These are phyloP conservation scores for Porites divaricata DNA, from an alignment of 92 coral and sea anemone genomes.

Conservation along the genomic window DNA sequence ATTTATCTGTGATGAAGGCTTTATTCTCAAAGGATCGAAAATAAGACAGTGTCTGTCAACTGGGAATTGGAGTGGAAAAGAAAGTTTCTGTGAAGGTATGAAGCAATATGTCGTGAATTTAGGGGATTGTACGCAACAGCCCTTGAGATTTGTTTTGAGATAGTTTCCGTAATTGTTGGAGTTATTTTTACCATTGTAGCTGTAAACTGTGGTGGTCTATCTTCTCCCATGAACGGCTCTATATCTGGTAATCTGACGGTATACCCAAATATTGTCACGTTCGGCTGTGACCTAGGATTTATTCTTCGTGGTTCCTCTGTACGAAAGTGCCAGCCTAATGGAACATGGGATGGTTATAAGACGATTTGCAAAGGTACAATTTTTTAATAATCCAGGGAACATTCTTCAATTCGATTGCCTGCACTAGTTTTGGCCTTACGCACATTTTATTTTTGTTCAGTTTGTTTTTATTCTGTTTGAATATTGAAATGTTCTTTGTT, in stretches of 20 bases:
- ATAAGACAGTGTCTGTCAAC: slow-evolving; percentile 42
- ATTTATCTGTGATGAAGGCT: slow-evolving; percentile 72
- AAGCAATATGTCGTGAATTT: no score
- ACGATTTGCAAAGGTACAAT: slow-evolving; percentile 20
- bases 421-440: no score
- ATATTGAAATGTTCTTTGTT: no score
- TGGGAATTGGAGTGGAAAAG: slow-evolving; percentile 67
- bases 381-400: no score
- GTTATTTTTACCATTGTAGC: not conserved
- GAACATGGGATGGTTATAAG: slow-evolving; percentile 28
- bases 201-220: slow-evolving; percentile 47
- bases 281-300: slow-evolving; percentile 52
- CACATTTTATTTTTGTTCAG: no score
- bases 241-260: slow-evolving; percentile 6
- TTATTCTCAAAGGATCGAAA: slow-evolving; percentile 48
- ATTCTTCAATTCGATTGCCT: no score
- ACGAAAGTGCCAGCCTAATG: slow-evolving; percentile 36
- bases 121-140: no score
- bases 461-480: no score
- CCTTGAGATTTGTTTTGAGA: not conserved
- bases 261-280: slow-evolving; percentile 9
- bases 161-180: not conserved
- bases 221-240: slow-evolving; percentile 24
- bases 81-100: slow-evolving; percentile 41
- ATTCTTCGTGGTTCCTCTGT: slow-evolving; percentile 57